Evolutionary conservation across 2,113 vertebrate species (phyloP), one percentile per base, ranked within the genome.

Genomic region (Cheirogaleus medius): DNA sequence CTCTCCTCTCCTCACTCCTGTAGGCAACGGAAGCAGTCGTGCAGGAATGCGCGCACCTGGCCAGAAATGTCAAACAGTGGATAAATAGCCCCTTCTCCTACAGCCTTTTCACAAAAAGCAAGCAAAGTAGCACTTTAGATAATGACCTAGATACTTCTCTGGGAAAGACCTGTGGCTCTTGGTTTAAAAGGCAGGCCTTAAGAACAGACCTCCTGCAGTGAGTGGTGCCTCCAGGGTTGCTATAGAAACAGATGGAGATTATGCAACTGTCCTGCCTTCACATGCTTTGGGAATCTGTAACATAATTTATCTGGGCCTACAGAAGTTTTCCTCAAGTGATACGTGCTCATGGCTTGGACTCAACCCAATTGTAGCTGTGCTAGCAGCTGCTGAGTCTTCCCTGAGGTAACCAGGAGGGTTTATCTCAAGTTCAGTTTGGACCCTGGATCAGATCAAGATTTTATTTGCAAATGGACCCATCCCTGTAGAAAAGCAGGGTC

Each of bases 211-310:
- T 95, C 83, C 63, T 63, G 74, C 21, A 17, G 37, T 20, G 44
- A 87, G 42, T 44, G 47, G 54, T 84, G 71, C 84, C 76, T 84
- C 56, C 25, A 21, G 23, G 42, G 90, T 97, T 95, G 94, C 94
- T 84, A 96, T 94, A 95, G 97, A 77, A 98, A 97, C 95, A 94
- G 86, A 90, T 34, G 42, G 74, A 73, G 92, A 90, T 97, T 96
- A 93, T 73, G 90, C 94, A 97, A 84, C 87, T 86, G 60, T 80
- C 90, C 94, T 94, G 74, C n/a, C 60, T 96, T 96, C 90, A 54
- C 37, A 32, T 32, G 34, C 58, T 69, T 68, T 86, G 49, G 73
- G 94, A 91, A 80, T 66, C 91, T 77, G 44, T 52, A 52, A 94
- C 90, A n/a, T 94, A 20, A 69, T 92, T 71, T 60, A 78, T 92